Percentiles rank a stretch among this genome's conserved stretches.
Conservation (phyloP, 2,888 invertebrate species). For the Temnothorax ravouxi region DNA sequence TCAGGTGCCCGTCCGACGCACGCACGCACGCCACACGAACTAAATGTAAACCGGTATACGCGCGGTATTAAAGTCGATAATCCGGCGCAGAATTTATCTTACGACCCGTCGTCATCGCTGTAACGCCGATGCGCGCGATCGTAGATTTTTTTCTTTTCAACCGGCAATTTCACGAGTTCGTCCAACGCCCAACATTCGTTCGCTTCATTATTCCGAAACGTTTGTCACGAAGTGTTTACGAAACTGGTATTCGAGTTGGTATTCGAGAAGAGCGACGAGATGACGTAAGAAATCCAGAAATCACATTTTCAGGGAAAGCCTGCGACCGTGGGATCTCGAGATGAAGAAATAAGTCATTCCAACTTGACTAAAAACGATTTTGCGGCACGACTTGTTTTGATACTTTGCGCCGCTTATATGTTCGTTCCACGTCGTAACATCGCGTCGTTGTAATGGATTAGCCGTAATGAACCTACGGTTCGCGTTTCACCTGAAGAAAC, state of each 20-base stretch:
- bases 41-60: slow-evolving; percentile 20
- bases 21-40: background rate
- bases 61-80: slow-evolving; percentile 19
- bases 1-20: slow-evolving; percentile 13
- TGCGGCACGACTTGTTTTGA: slow-evolving; percentile 9
- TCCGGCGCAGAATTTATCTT: slow-evolving; percentile 24
- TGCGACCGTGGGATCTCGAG: background rate
- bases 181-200: background rate
- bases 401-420: background rate
- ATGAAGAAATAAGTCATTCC: slow-evolving; percentile 23
- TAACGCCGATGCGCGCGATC: slow-evolving; percentile 9
- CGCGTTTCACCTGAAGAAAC: slow-evolving; percentile 45
- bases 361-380: slow-evolving; percentile 20
- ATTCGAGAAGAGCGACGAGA: background rate
- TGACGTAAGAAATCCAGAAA: background rate
- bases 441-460: slow-evolving; percentile 31
- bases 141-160: background rate
- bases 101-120: slow-evolving; percentile 1
- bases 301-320: background rate
- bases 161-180: background rate
- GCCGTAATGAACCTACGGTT: slow-evolving; percentile 36
- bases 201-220: background rate
- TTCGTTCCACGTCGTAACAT: slow-evolving; percentile 31
- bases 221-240: background rate
- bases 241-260: background rate